Base-by-base conservation (phyloP, 1,140 invertebrate species). In the Patella vulgata region DNA sequence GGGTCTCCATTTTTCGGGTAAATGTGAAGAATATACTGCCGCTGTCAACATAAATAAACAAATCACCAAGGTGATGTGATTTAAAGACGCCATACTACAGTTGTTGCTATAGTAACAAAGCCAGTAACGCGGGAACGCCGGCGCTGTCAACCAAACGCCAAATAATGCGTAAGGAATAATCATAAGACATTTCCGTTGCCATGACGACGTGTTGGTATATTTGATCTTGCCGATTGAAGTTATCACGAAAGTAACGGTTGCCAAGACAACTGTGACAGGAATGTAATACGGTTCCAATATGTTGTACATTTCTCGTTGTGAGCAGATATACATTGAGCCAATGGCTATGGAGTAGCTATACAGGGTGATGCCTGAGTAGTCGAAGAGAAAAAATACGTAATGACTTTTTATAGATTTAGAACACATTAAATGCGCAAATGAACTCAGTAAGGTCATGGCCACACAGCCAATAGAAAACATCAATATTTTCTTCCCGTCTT, bases 1-100 rank as follows among this genome's bases (percentile, higher is more conserved):
- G 0, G 85, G 85, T 17, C 68, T 75, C 33, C 79, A 68, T 28
- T 80, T 70, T 59, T 86, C 85, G 3, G 85, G 85, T 33, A 82
- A 44, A 64, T 85, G 82, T 17, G 78, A 77, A 0, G 75, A 73
- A 64, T 85, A 86, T 55, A 82, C 77, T 27, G 84, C 74, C 2
- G 71, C 76, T 47, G 68, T 66, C 0, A 71, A 30, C 31, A 53
- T 33, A 48, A 78, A 70, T 1, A 72, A 47, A 9, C 75, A 30
- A 33, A 63, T 58, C n/a, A 64, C 57, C 11, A 69, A 1, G 5
- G 63, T 63, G n/a, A 77, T 42, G 54, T 74, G 71, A 33, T 71
- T 67, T 0, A 81, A 48, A 8, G 71, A 73, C 0, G 57, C 25
- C 2, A 75, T 33, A 6, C 62, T 52, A 44, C 74, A 79, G 3